Percentiles rank a stretch among this genome's conserved stretches.
Conservation (phyloP, 2,113 vertebrate species). For the Laticauda colubrina region DNA sequence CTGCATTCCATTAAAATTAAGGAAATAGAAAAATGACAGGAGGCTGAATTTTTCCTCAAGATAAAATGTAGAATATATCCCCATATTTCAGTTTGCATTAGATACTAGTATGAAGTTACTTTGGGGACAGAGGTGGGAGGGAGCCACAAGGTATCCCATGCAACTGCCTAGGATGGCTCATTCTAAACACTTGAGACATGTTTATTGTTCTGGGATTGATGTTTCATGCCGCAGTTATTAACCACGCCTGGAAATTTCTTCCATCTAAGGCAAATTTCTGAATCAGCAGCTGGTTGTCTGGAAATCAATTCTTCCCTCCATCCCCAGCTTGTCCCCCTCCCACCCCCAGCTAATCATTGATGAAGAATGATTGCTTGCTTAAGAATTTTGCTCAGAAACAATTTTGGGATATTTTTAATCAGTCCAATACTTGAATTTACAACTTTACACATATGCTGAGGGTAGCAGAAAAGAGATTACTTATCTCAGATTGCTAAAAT, state of each 20-base stretch:
- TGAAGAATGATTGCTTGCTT: slow-evolving; percentile 40
- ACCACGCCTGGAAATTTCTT: slow-evolving; percentile 67
- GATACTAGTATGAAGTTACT: slow-evolving; percentile 50
- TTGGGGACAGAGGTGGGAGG: slow-evolving; percentile 31
- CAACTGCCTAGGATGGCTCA: slow-evolving; percentile 37
- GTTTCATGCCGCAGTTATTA: slow-evolving; percentile 44
- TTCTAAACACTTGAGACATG: slow-evolving; percentile 47
- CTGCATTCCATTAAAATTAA: slow-evolving; percentile 48
- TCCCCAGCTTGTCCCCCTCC: slow-evolving; percentile 15
- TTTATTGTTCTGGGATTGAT: slow-evolving; percentile 56
- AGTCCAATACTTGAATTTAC: slow-evolving; percentile 34
- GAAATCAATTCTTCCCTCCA: slow-evolving; percentile 37
- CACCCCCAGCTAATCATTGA: slow-evolving; percentile 20
- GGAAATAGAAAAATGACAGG: slow-evolving; percentile 45
- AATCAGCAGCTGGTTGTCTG: slow-evolving; percentile 70
- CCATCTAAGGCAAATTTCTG: slow-evolving; percentile 74
- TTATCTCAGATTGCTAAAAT: neutral
- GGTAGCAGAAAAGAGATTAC: slow-evolving; percentile 32
- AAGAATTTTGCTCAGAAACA: slow-evolving; percentile 9
- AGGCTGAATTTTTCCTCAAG: slow-evolving; percentile 53
- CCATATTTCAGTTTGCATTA: slow-evolving; percentile 50
- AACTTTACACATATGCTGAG: neutral
- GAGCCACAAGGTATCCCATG: slow-evolving; percentile 32
- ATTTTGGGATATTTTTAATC: neutral
- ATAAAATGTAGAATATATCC: slow-evolving; percentile 52